Conservation (phyloP, 2,113 vertebrate species). For the Pomatorhinus ruficollis region DNA sequence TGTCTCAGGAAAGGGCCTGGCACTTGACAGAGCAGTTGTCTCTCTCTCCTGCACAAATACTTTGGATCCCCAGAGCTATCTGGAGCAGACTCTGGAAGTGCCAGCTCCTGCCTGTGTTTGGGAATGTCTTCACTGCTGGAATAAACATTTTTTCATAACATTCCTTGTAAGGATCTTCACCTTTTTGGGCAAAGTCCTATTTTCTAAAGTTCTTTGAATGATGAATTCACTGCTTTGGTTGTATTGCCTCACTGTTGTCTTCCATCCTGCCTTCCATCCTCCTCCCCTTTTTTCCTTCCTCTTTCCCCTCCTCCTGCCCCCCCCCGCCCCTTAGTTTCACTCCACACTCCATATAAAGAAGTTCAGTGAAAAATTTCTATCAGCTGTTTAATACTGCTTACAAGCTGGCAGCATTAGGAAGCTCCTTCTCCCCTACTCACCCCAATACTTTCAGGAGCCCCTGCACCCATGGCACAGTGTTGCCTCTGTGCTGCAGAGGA, state of each 20-base stretch:
- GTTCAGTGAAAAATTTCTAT: not conserved
- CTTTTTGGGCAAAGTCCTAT: not conserved
- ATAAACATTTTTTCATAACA: not conserved
- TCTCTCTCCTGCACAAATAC: not conserved
- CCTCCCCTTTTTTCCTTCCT: no score
- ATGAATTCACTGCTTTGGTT: not conserved
- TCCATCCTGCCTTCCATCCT: not conserved
- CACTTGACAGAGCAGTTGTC: not conserved
- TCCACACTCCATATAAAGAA: not conserved
- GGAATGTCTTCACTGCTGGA: not conserved
- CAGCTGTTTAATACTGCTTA: not conserved
- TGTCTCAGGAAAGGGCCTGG: not conserved
- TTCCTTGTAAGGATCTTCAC: not conserved
- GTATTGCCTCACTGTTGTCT: not conserved
- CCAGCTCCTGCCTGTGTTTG: not conserved
- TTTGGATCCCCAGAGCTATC: not conserved
- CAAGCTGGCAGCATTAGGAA: not conserved
- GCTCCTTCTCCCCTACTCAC: not conserved
- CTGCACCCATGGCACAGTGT: not conserved
- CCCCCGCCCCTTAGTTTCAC: accelerated
- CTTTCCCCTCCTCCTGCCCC: accelerated
- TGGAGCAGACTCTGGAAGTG: not conserved
- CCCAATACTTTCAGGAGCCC: not conserved
- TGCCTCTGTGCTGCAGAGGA: not conserved
- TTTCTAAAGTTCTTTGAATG: not conserved